A percentile compares a stretch with the other conserved stretches of the same genome.
These are phyloP conservation scores for Zonitis immaculata DNA, from an alignment of 2,888 invertebrate genomes.

Conservation along the genomic window DNA sequence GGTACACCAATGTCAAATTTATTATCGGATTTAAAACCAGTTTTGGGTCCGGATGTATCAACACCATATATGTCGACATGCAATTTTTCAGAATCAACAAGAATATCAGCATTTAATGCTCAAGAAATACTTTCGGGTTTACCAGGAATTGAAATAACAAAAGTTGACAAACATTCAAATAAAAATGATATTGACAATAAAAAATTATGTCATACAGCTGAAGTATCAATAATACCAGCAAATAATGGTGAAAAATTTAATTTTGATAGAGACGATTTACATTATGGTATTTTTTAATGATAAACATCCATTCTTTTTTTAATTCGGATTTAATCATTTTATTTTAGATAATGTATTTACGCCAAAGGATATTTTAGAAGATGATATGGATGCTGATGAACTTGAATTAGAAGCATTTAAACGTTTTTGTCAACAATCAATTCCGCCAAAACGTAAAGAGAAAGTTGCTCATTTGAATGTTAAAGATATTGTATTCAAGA, in stretches of 20 bases:
- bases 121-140: conserved; percentile 47
- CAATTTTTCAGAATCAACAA: conserved; percentile 17
- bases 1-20: conserved; percentile 32
- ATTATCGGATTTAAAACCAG: conserved; percentile 36
- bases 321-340: conserved; percentile 4
- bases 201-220: conserved; percentile 41
- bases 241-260: conserved; percentile 36
- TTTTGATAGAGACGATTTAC: conserved; percentile 45
- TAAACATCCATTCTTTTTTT: background rate
- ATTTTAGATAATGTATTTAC: conserved; percentile 66
- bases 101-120: conserved; percentile 38
- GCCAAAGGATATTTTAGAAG: conserved; percentile 75
- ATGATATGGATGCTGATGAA: conserved; percentile 75
- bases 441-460: conserved; percentile 70
- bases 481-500: conserved; percentile 69
- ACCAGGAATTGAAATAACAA: conserved; percentile 48
- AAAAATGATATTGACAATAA: conserved; percentile 34
- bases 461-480: conserved; percentile 72
- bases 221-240: conserved; percentile 47
- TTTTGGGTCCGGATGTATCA: conserved; percentile 31
- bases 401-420: conserved; percentile 83
- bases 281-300: conserved; percentile 39
- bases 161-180: conserved; percentile 41
- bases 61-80: conserved; percentile 21
- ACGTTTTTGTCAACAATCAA: conserved; percentile 78